Percentiles rank a stretch among this genome's conserved stretches.
phyloP scores from a whole-genome alignment of 2,888 invertebrate species.

The Gnatocerus cornutus region DNA sequence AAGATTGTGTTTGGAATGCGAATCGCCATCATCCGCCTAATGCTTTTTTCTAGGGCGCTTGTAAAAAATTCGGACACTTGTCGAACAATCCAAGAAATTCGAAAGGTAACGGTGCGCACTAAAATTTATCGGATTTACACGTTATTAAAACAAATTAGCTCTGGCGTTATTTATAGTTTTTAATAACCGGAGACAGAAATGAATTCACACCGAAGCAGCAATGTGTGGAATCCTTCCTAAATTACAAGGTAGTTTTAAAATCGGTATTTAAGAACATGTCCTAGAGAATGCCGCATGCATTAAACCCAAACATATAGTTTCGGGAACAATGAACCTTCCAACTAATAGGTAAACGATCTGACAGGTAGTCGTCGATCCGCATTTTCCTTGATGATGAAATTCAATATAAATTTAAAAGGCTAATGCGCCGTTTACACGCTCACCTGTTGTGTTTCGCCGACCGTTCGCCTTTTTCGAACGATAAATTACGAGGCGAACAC shows the following conservation, averaged over 20 bases:
- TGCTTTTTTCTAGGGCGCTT: slow-evolving; percentile 10
- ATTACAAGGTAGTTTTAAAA: slow-evolving; percentile 47
- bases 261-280: slow-evolving; percentile 49
- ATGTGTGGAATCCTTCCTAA: slow-evolving; percentile 46
- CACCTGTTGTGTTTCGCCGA: slow-evolving; percentile 50
- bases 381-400: slow-evolving; percentile 53
- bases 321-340: slow-evolving; percentile 49
- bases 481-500: slow-evolving; percentile 48
- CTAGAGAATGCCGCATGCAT: slow-evolving; percentile 40
- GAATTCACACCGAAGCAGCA: no score
- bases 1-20: slow-evolving; percentile 17
- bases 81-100: slow-evolving; percentile 27
- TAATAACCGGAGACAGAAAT: slow-evolving; percentile 43
- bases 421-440: slow-evolving; percentile 51
- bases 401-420: slow-evolving; percentile 52
- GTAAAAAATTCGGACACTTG: slow-evolving; percentile 42
- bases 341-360: slow-evolving; percentile 48
- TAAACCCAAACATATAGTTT: slow-evolving; percentile 42
- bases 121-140: slow-evolving; percentile 51
- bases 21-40: slow-evolving; percentile 11
- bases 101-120: slow-evolving; percentile 46
- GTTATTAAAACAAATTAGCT: slow-evolving; percentile 49
- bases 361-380: slow-evolving; percentile 50
- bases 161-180: slow-evolving; percentile 47
- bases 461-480: slow-evolving; percentile 37